Evolutionary conservation across 53 echinoderm and acorn worm species (phyloP).

Genomic region (Patiria pectinifera): DNA sequence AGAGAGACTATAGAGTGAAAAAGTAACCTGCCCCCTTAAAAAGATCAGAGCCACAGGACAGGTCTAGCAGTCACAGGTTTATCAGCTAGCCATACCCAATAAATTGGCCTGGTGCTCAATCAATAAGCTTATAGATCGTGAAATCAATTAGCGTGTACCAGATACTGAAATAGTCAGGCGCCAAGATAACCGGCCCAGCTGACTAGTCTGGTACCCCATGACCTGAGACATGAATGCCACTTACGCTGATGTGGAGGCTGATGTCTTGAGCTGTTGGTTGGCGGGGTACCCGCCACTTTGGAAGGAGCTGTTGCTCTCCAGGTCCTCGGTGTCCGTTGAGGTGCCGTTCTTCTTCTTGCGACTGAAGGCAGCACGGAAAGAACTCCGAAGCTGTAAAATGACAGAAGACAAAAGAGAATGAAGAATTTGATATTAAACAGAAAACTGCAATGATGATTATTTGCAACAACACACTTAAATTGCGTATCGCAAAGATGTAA

Average conservation of each 20-base stretch:
- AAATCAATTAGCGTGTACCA: not conserved
- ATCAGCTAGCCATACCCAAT: not conserved
- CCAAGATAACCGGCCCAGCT: not conserved
- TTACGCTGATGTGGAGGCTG: conserved; percentile 99
- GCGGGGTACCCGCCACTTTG: conserved; percentile 74
- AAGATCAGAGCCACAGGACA: not conserved
- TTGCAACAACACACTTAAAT: not conserved
- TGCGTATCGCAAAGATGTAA: not conserved
- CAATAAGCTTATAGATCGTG: not conserved
- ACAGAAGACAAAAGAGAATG: not conserved
- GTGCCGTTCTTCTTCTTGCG: conserved; percentile 96
- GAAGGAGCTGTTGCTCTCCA: conserved; percentile 85
- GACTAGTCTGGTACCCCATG: not conserved
- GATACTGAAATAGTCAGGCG: not conserved
- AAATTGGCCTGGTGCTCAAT: not conserved
- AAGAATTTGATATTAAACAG: not conserved
- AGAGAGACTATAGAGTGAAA: too few species aligned
- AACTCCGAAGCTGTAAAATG: conserved; percentile 88
- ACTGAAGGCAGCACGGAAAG: conserved; percentile 97
- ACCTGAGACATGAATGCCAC: conserved; percentile 18
- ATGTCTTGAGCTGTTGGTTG: conserved; percentile 87
- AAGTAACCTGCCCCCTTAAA: too few species aligned
- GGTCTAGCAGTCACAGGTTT: not conserved
- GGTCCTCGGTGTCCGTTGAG: conserved; percentile 91
- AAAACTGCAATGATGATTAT: not conserved